Evolutionary conservation across 1,140 invertebrate species (phyloP).

Genomic region (Tetragonula clypearis): DNA sequence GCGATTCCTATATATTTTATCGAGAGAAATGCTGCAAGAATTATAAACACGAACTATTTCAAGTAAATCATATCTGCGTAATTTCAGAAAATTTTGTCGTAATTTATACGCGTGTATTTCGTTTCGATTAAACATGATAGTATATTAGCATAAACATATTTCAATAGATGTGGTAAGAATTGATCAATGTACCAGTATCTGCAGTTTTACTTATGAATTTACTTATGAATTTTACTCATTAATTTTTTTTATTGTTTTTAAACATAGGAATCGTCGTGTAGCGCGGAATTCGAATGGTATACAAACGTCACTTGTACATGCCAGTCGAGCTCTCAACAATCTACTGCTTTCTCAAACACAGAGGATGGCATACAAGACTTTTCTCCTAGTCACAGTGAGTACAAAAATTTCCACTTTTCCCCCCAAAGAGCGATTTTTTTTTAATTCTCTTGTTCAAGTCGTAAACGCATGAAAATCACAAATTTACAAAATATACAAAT

Average conservation of each 20-base stretch:
- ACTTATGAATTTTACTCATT: neutral
- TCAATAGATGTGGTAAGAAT: neutral
- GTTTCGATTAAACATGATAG: neutral
- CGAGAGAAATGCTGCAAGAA: neutral
- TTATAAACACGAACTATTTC: too few relatives aligned
- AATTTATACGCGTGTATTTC: neutral
- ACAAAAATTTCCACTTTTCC: neutral
- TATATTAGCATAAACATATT: neutral
- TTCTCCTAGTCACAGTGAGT: conserved; percentile 52
- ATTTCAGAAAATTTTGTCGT: neutral
- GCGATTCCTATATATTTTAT: neutral
- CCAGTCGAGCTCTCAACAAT: neutral
- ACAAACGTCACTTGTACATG: conserved; percentile 58
- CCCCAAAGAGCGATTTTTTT: too few relatives aligned
- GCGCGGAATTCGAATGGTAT: conserved; percentile 65
- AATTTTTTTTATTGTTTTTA: neutral
- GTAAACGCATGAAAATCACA: neutral
- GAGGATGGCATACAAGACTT: neutral
- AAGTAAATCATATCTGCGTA: neutral
- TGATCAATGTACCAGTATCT: neutral
- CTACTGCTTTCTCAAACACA: neutral
- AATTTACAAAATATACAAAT: neutral
- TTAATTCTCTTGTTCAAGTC: too few relatives aligned
- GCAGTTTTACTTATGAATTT: neutral
- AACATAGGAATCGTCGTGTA: conserved; percentile 56